phyloP scores from a whole-genome alignment of 2,113 vertebrate genomes.

The Emydura subglobosa region DNA sequence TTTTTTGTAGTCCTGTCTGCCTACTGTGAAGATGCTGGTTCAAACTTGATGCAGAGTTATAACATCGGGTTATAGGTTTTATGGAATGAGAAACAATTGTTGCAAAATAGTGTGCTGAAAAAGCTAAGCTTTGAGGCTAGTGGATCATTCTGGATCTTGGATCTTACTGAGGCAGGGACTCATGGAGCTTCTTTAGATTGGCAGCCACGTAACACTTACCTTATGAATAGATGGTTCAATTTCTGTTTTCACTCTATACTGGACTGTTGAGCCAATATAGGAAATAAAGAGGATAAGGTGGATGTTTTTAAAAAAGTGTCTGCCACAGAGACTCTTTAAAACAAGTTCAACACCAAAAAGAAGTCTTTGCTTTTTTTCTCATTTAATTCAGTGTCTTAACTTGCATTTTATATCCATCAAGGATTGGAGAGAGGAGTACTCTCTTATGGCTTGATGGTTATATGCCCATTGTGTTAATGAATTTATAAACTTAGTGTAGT shows the following conservation, averaged over 20 bases:
- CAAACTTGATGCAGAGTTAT: not conserved
- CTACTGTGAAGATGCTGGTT: not conserved
- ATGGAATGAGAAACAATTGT: not conserved
- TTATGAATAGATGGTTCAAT: not conserved
- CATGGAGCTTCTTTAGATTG: not conserved
- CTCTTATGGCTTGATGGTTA: not conserved
- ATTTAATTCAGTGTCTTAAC: not conserved
- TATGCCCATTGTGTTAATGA: not conserved
- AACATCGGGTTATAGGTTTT: not conserved
- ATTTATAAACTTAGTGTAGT: not conserved
- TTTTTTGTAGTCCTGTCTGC: not conserved
- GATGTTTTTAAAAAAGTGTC: not conserved
- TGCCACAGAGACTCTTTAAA: not conserved
- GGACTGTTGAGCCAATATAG: not conserved
- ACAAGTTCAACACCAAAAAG: not conserved
- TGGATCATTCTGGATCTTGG: not conserved
- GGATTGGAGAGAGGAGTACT: not conserved
- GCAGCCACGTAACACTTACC: not conserved
- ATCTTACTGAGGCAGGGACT: not conserved
- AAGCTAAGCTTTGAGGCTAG: not conserved
- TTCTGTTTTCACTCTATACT: not conserved
- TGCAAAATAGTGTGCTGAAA: not conserved
- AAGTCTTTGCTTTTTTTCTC: not conserved
- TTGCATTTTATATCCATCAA: not conserved
- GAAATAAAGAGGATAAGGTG: not conserved